Base-by-base conservation (phyloP, 64 coral and sea anemone species). In the Anthopleura sola region DNA sequence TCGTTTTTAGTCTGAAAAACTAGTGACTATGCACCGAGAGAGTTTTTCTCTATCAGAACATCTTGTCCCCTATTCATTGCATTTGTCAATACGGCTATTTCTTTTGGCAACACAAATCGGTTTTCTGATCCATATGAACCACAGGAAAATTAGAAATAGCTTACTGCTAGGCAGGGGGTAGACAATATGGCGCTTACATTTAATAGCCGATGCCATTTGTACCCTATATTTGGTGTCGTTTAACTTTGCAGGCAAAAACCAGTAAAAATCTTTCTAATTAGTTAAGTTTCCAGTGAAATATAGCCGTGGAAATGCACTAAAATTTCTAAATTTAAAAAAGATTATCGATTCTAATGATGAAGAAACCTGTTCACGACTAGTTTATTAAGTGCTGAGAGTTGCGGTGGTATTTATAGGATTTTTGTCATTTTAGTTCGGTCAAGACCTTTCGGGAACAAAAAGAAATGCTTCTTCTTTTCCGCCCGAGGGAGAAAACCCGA, bases 71-170 rank as follows among this genome's bases (percentile, higher is more conserved):
- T n/a, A n/a, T n/a, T n/a, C n/a, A n/a, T n/a, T n/a, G 24, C 4
- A n/a, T 21, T 23, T 23, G 21, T 9, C 58, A 62, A 62, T 62
- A 62, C 58, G 6, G 6, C 29, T 34, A 16, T 69, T 69, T 69
- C 66, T 69, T 31, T 69, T 69, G 66, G 29, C 66, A 69, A 34
- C 26, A 26, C n/a, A 26, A 64, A 64, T 21, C 3, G 60, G 2
- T 64, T 10, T 64, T 24, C 60, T 64, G 66, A 69, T 13, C 58
- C 23, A 24, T 15, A 33, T 69, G 66, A 69, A 34, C 60, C 20
- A 26, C n/a, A 33, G 28, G 66, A 69, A 69, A 69, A 33, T 69
- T 69, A 69, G 66, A 69, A 69, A 69, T 32, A 69, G 66, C n/a
- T 69, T 69, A 69, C 66, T 26, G 33, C 4, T 29, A 64, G 66